Evolutionary conservation across 2,113 vertebrate species (phyloP).

Genomic region (Corvus cornix): DNA sequence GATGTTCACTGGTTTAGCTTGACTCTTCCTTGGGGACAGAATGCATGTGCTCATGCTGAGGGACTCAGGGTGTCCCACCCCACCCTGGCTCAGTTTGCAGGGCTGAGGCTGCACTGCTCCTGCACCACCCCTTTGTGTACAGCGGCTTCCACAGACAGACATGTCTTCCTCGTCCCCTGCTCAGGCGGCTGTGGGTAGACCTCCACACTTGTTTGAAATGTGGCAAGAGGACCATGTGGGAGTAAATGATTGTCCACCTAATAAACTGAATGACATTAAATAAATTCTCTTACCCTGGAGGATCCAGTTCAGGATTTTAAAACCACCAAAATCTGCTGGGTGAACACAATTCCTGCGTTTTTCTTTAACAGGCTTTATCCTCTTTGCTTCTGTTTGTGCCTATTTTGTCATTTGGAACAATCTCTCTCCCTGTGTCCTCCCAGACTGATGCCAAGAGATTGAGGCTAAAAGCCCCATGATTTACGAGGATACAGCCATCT

Average conservation of each 20-base stretch:
- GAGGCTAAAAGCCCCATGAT: not conserved
- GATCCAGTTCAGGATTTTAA: not conserved
- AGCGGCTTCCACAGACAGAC: fast-evolving
- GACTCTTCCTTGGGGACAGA: not conserved
- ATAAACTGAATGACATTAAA: not conserved
- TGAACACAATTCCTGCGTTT: not conserved
- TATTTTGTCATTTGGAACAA: not conserved
- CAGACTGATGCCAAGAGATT: not conserved
- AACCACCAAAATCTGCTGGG: not conserved
- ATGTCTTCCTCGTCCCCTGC: not conserved
- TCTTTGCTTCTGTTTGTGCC: not conserved
- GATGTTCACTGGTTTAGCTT: not conserved
- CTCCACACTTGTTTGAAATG: fast-evolving
- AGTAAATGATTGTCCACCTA: not conserved
- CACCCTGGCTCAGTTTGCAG: not conserved
- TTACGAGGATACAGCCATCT: not conserved
- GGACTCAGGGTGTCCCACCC: not conserved
- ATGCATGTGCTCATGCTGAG: fast-evolving
- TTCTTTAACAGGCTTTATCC: not conserved
- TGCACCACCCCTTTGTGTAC: not conserved
- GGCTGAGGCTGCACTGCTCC: not conserved
- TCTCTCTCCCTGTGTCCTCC: not conserved
- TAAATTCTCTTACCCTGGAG: not conserved
- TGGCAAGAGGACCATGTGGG: not conserved
- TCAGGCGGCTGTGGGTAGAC: not conserved